Base-by-base conservation (phyloP, 2,113 vertebrate species). In the Cyprinodon tularosa region DNA sequence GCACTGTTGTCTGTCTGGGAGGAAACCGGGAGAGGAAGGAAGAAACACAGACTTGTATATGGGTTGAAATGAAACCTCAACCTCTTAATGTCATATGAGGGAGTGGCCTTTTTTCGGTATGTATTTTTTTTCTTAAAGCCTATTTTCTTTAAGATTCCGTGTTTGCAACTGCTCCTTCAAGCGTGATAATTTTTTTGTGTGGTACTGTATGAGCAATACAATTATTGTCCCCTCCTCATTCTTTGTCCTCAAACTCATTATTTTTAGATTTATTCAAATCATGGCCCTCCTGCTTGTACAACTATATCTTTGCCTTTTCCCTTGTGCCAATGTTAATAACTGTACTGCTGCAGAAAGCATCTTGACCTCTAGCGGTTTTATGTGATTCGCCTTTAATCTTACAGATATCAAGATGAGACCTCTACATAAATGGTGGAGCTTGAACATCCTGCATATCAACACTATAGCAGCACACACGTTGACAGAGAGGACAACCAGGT, bases 311-410 rank as follows among this genome's bases (percentile, higher is more conserved):
- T 64, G 29, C 17, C 53, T 77, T 65, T 64, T 77, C 71, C 78
- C 36, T 15, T 76, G 63, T 74, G 78, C 72, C 81, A 71, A 59
- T 22, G 22, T n/a, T 62, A 71, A 86, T 80, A 77, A 76, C 57
- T n/a, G 78, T 77, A 59, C 71, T 38, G 82, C 70, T 86, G 87
- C 81, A 74, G 79, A 82, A 83, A 84, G 82, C 66, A 80, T 68
- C 77, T 80, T 82, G 76, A 81, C 88, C 91, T 84, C 37, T 74
- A 91, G 89, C 87, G 1, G 69, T 68, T 77, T 86, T 29, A 82
- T 91, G 73, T 89, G 90, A 93, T 91, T 91, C 53, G 68, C 86
- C 86, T 88, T 87, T 82, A 85, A 85, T 90, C 86, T 88, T 72
- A 37, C 77, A 77, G 15, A 65, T 37, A 80, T 82, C 81, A 75